Evolutionary conservation across 2,113 vertebrate genomes (phyloP).

Genomic region (Silurus glanis): DNA sequence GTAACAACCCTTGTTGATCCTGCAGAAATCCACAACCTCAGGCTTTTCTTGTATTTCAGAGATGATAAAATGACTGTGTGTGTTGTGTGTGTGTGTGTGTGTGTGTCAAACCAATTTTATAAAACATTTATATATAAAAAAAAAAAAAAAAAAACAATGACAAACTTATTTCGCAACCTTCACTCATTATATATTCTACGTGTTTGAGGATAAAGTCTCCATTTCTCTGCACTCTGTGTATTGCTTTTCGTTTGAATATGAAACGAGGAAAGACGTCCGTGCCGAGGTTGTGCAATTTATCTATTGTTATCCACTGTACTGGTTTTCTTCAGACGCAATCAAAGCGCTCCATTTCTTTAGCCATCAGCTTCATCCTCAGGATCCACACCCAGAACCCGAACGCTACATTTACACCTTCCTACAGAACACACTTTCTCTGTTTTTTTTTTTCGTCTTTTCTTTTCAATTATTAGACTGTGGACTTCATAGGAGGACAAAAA

Average conservation of each 20-base stretch:
- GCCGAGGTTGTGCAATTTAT: background rate
- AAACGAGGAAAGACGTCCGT: background rate
- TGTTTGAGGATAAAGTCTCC: background rate
- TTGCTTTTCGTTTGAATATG: constrained; percentile 37
- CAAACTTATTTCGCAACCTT: background rate
- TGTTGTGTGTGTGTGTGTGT: background rate
- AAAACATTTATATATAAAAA: background rate
- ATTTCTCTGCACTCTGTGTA: constrained; percentile 18
- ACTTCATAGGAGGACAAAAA: background rate
- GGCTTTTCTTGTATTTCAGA: background rate
- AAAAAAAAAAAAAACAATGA: background rate
- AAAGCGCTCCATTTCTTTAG: background rate
- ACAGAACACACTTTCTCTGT: background rate
- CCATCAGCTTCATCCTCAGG: background rate
- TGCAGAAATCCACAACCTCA: constrained; percentile 17
- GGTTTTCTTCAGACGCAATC: background rate
- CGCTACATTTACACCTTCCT: background rate
- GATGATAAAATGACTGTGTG: constrained; percentile 12
- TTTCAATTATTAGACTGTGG: background rate
- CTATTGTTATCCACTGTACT: background rate
- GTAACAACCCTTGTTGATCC: constrained; percentile 50
- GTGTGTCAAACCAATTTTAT: background rate
- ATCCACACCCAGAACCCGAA: background rate
- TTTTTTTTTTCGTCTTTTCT: background rate
- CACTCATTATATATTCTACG: background rate